A percentile compares a stretch with the other conserved stretches of the same genome.
phyloP scores from a whole-genome alignment of 2,888 invertebrate species.

The Acanthococcus lagerstroemiae region DNA sequence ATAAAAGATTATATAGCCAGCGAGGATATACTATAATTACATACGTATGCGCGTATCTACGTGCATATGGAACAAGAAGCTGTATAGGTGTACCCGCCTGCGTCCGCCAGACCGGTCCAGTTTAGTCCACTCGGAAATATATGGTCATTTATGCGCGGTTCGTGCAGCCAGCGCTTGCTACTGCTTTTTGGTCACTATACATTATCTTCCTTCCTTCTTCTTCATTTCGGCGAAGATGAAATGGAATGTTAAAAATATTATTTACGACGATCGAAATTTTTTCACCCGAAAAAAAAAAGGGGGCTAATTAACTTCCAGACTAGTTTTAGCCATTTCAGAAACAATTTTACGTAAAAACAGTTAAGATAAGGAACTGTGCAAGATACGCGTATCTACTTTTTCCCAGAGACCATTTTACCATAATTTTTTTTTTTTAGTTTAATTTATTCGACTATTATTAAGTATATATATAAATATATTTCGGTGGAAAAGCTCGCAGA shows the following conservation, averaged over 20 bases:
- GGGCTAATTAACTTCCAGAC: neutral
- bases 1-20: neutral
- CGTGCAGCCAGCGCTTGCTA: neutral
- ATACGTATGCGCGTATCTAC: neutral
- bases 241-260: constrained; percentile 22
- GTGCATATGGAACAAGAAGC: constrained; percentile 1
- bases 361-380: neutral
- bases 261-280: constrained; percentile 11
- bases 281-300: neutral
- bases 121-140: constrained; percentile 22
- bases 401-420: too few species aligned
- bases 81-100: neutral
- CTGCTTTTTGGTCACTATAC: neutral
- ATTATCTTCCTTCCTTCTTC: neutral
- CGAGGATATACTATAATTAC: neutral
- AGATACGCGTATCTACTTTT: neutral
- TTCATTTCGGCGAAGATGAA: constrained; percentile 9
- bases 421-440: neutral
- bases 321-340: neutral
- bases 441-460: neutral
- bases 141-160: constrained; percentile 5
- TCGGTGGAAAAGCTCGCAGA: neutral
- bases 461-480: neutral
- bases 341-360: neutral
- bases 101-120: constrained; percentile 12